Percentiles rank a stretch among this genome's conserved stretches.
phyloP scores from a whole-genome alignment of 2,888 invertebrate genomes.

The Pimpla rufipes region DNA sequence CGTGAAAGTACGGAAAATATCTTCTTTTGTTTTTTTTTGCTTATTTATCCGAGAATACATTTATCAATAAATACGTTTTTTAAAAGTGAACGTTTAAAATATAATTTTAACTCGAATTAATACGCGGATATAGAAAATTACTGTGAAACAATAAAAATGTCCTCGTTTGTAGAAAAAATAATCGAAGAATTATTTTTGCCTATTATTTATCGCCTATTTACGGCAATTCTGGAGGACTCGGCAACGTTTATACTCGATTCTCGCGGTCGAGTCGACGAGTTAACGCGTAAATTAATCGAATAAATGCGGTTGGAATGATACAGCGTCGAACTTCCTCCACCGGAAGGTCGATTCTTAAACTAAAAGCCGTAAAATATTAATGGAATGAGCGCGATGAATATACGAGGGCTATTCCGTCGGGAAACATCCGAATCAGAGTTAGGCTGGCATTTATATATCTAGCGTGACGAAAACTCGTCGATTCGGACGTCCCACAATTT shows the following conservation, averaged over 20 bases:
- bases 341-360: slow-evolving; percentile 24
- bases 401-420: slow-evolving; percentile 21
- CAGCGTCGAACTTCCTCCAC: slow-evolving; percentile 51
- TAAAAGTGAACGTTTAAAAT: neutral
- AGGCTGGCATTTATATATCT: slow-evolving; percentile 22
- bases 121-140: neutral
- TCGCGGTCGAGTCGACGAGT: slow-evolving; percentile 43
- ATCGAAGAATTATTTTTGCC: neutral
- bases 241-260: slow-evolving; percentile 18
- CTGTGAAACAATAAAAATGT: neutral
- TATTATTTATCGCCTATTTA: neutral
- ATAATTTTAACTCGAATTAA: neutral
- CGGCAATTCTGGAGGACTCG: neutral
- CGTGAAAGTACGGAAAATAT: slow-evolving; percentile 14
- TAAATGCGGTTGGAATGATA: slow-evolving; percentile 72
- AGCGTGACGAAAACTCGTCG: slow-evolving; percentile 10
- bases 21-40: neutral
- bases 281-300: slow-evolving; percentile 48
- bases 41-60: neutral
- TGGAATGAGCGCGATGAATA: slow-evolving; percentile 69
- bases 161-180: slow-evolving; percentile 1
- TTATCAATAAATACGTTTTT: neutral
- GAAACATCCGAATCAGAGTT: slow-evolving; percentile 29
- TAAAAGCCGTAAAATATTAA: slow-evolving; percentile 31
- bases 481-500: slow-evolving; percentile 23